Percentiles rank a stretch among this genome's conserved stretches.
Evolutionary conservation across 2,888 invertebrate species (phyloP).

Genomic region (Lomographa bimaculata): DNA sequence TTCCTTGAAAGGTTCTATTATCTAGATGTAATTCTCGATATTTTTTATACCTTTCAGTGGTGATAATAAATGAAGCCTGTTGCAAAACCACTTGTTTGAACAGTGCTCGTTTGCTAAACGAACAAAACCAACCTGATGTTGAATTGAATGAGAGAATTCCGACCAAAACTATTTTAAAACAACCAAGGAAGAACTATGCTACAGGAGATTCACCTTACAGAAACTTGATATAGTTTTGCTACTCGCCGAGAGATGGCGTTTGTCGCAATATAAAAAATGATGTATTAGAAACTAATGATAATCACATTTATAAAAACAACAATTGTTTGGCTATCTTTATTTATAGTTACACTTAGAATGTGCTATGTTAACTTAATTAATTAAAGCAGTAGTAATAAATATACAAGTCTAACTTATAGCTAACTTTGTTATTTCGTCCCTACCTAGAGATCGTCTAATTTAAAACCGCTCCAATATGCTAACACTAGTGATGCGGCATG

Average conservation of each 20-base stretch:
- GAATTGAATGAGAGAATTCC: constrained; percentile 53
- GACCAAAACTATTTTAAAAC: constrained; percentile 28
- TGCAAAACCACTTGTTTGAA: constrained; percentile 59
- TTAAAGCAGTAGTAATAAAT: constrained; percentile 74
- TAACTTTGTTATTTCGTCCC: constrained; percentile 16
- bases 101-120: constrained; percentile 41
- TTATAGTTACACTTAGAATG: constrained; percentile 30
- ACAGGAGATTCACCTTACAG: constrained; percentile 29
- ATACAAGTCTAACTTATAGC: constrained; percentile 33
- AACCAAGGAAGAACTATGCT: constrained; percentile 27
- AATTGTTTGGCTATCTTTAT: constrained; percentile 27
- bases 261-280: too few relatives aligned
- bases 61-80: constrained; percentile 63
- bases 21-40: too few relatives aligned
- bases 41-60: too few relatives aligned
- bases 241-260: constrained; percentile 39
- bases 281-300: constrained; percentile 7
- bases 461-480: too few relatives aligned
- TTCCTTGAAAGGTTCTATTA: too few relatives aligned
- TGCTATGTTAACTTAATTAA: constrained; percentile 54
- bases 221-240: constrained; percentile 18
- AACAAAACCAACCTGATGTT: constrained; percentile 41
- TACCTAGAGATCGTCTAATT: too few relatives aligned
- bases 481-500: too few relatives aligned
- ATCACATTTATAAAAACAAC: constrained; percentile 32